These are phyloP conservation scores for Chrysolina haemoptera DNA, from an alignment of 2,888 invertebrate genomes.

Conservation along the genomic window DNA sequence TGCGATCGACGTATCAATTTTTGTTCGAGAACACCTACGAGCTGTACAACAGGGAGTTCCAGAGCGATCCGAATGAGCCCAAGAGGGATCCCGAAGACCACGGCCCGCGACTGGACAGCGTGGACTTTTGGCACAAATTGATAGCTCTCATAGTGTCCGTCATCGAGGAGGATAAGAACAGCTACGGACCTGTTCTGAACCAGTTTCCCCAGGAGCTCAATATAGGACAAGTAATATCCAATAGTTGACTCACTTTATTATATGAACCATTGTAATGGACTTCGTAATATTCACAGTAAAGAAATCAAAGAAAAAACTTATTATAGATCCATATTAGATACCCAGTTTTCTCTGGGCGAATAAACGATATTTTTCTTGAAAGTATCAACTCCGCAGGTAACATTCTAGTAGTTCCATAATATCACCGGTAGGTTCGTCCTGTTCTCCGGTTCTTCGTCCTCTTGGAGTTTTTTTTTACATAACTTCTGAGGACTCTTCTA, in stretches of 20 bases:
- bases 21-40: constrained; percentile 99
- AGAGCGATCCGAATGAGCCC: constrained; percentile 92
- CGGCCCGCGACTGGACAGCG: constrained; percentile 88
- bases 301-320: no score
- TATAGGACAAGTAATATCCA: constrained; percentile 85
- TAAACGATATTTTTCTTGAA: no score
- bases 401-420: no score
- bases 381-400: no score
- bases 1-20: constrained; percentile 95
- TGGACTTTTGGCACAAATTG: constrained; percentile 98
- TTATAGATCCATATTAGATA: no score
- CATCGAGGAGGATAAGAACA: constrained; percentile 98
- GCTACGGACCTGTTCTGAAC: constrained; percentile 97
- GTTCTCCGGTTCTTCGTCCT: no score
- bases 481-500: no score
- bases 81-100: constrained; percentile 91
- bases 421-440: no score
- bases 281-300: no score
- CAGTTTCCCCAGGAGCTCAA: constrained; percentile 99
- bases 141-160: constrained; percentile 98
- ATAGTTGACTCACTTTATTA: not conserved
- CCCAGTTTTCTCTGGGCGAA: no score
- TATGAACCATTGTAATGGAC: no score
- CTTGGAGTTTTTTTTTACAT: no score
- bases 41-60: constrained; percentile 92